phyloP scores from a whole-genome alignment of 2,888 invertebrate species.

The Eumacrocentrus americanus region DNA sequence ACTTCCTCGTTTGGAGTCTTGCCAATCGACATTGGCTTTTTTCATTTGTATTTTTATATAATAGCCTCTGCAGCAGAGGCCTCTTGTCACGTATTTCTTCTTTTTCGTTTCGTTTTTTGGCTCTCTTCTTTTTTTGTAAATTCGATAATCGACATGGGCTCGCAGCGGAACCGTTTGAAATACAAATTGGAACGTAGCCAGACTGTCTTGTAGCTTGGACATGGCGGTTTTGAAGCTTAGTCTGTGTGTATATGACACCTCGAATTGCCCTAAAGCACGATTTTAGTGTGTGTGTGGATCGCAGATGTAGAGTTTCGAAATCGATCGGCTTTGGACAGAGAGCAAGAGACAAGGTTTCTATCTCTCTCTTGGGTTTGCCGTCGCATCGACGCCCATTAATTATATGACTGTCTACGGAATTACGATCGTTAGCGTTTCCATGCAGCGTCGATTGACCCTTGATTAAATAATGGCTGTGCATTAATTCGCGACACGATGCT shows the following conservation, averaged over 20 bases:
- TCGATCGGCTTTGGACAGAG: neutral
- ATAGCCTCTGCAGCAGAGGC: neutral
- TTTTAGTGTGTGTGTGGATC: constrained; percentile 3
- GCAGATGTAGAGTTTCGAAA: constrained; percentile 7
- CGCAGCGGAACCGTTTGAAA: constrained; percentile 2
- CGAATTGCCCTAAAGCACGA: constrained; percentile 12
- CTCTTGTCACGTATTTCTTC: neutral
- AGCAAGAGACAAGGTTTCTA: neutral
- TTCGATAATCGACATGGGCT: constrained; percentile 8
- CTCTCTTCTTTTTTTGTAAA: neutral
- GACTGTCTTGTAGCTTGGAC: constrained; percentile 30
- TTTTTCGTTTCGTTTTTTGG: neutral
- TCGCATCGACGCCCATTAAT: constrained; percentile 1
- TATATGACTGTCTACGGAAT: neutral
- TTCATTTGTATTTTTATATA: neutral
- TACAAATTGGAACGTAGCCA: constrained; percentile 35
- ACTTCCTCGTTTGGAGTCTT: neutral
- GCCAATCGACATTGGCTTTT: neutral
- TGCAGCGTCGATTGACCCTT: neutral
- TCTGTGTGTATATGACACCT: constrained; percentile 11
- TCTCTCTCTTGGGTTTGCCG: too few relatives aligned
- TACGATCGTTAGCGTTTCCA: neutral
- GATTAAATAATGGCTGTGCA: constrained; percentile 7
- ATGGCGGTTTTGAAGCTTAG: neutral
- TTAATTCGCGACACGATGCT: neutral